Evolutionary conservation across 23 tunicate genomes (phyloP).

Genomic region (Corella eumyota): DNA sequence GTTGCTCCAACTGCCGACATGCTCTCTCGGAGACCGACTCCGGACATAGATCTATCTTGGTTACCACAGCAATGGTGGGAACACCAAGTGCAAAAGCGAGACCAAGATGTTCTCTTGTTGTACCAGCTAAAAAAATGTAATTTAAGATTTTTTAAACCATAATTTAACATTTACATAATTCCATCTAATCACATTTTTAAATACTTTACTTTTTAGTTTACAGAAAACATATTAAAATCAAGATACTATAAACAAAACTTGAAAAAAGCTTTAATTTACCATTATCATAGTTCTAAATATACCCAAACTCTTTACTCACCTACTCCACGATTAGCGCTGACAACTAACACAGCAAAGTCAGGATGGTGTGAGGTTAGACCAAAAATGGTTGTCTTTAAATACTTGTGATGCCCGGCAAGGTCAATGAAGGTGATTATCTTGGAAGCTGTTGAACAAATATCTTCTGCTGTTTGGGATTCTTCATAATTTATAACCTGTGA

Average conservation of each 20-base stretch:
- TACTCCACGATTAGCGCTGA: constrained; percentile 89
- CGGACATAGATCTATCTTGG: constrained; percentile 85
- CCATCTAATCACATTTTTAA: too few relatives aligned
- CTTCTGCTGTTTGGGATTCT: constrained; percentile 70
- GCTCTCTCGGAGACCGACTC: constrained; percentile 42
- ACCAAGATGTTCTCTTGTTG: constrained; percentile 89
- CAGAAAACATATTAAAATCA: too few relatives aligned
- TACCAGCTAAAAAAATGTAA: constrained; percentile 33
- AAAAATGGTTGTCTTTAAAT: constrained; percentile 88
- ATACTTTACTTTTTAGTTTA: too few relatives aligned
- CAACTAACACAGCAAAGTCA: constrained; percentile 92
- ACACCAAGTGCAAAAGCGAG: constrained; percentile 86
- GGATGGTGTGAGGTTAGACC: constrained; percentile 95
- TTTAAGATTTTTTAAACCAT: neutral
- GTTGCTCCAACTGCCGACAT: constrained; percentile 68
- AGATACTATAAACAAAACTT: too few relatives aligned
- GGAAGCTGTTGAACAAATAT: constrained; percentile 70
- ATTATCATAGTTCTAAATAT: too few relatives aligned
- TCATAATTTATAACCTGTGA: constrained; percentile 65
- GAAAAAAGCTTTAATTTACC: too few relatives aligned
- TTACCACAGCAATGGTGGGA: constrained; percentile 87
- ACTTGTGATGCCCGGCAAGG: constrained; percentile 97
- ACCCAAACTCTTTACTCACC: too few relatives aligned
- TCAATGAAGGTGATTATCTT: constrained; percentile 91
- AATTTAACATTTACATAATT: too few relatives aligned